Evolutionary conservation across 2,888 invertebrate species (phyloP).

Genomic region (Morpho helenor): DNA sequence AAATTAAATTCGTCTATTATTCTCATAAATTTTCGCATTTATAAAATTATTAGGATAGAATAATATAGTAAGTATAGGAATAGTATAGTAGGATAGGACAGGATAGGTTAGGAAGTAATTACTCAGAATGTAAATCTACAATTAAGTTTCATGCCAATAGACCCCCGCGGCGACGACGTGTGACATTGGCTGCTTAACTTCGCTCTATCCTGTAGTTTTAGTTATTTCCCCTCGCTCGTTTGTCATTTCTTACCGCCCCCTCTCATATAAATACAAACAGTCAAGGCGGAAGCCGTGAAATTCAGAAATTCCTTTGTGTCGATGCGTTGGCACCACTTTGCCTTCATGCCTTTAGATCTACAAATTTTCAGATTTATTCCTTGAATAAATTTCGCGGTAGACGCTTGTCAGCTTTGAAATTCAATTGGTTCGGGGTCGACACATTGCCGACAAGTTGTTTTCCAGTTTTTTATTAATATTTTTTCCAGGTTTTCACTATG

Average conservation of each 20-base stretch:
- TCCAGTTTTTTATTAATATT: slow-evolving; percentile 53
- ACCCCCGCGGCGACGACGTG: slow-evolving; percentile 35
- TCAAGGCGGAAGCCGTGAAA: slow-evolving; percentile 75
- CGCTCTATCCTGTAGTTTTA: slow-evolving; percentile 30
- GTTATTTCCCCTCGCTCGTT: slow-evolving; percentile 49
- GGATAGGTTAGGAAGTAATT: no score
- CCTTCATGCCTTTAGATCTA: slow-evolving; percentile 74
- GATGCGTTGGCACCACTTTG: slow-evolving; percentile 71
- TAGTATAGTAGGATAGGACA: no score
- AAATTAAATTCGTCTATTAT: no score
- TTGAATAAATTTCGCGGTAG: slow-evolving; percentile 78
- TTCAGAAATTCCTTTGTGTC: slow-evolving; percentile 78
- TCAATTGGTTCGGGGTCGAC: slow-evolving; percentile 75
- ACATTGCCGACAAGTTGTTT: slow-evolving; percentile 70
- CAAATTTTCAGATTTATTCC: slow-evolving; percentile 80
- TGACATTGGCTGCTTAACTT: slow-evolving; percentile 40
- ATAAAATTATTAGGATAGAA: no score
- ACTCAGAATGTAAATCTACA: not conserved
- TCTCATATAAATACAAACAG: slow-evolving; percentile 75
- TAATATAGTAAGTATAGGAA: no score
- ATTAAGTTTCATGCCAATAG: not conserved
- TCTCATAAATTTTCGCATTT: no score
- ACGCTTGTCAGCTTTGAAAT: slow-evolving; percentile 76
- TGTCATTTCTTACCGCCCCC: slow-evolving; percentile 71
- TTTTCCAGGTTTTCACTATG: slow-evolving; percentile 42